phyloP scores from a whole-genome alignment of 2,888 invertebrate species.

The Acleris laterana region DNA sequence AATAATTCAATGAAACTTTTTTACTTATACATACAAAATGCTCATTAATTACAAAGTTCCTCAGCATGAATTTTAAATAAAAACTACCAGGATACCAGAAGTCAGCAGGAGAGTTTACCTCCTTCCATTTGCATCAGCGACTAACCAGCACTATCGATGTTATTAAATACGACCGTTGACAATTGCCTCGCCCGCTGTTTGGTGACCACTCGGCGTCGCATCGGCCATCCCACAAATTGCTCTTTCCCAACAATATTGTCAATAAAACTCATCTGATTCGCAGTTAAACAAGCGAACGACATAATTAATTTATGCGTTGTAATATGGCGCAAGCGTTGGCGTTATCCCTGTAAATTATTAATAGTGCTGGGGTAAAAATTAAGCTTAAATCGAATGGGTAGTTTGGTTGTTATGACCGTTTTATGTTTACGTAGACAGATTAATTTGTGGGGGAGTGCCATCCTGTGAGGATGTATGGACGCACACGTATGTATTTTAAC shows the following conservation, averaged over 20 bases:
- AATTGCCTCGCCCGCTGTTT: conserved; percentile 71
- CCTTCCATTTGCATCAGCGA: neutral
- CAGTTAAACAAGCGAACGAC: conserved; percentile 83
- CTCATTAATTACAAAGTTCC: too few relatives aligned
- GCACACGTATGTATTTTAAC: too few relatives aligned
- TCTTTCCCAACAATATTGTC: conserved; percentile 84
- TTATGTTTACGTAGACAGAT: conserved; percentile 77
- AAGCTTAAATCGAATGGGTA: conserved; percentile 83
- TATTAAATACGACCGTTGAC: conserved; percentile 64
- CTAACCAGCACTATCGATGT: conserved; percentile 55
- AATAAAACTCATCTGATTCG: conserved; percentile 85
- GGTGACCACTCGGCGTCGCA: conserved; percentile 78
- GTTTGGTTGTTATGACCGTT: conserved; percentile 78
- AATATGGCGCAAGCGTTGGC: conserved; percentile 82
- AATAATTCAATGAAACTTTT: too few relatives aligned
- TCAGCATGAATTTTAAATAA: too few relatives aligned
- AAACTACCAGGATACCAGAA: too few relatives aligned
- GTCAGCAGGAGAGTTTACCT: neutral
- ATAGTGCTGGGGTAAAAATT: conserved; percentile 84
- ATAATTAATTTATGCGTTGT: conserved; percentile 84
- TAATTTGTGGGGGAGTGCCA: conserved; percentile 62
- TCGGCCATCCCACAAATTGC: conserved; percentile 83
- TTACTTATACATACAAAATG: too few relatives aligned
- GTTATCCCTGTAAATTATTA: conserved; percentile 83
- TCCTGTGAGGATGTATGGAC: neutral